phyloP scores from a whole-genome alignment of 2,113 vertebrate genomes.

The Sardina pilchardus region DNA sequence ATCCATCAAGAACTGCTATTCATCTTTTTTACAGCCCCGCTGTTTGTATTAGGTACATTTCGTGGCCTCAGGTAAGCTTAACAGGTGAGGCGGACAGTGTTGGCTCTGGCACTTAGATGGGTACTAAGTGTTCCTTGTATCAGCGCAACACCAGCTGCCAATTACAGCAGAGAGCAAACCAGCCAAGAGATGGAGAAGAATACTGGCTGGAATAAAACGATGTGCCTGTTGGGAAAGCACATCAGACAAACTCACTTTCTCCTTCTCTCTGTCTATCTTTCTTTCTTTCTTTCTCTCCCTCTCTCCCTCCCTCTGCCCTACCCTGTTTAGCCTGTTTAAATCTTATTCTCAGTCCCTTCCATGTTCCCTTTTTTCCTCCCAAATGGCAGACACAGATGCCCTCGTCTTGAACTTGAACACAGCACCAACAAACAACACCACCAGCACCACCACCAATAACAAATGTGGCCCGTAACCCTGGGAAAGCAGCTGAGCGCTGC shows the following conservation, averaged over 20 bases:
- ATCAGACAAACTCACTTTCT: background rate
- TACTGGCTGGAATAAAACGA: background rate
- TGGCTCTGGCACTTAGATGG: background rate
- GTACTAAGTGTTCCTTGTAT: conserved; percentile 1
- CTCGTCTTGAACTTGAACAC: background rate
- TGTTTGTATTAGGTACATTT: background rate
- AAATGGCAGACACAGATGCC: background rate
- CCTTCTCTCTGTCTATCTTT: background rate
- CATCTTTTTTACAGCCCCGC: background rate
- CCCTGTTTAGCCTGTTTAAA: background rate
- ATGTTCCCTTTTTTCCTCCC: background rate
- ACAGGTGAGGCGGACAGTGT: background rate
- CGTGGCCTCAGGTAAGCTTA: background rate
- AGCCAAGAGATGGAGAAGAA: background rate
- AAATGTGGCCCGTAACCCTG: background rate
- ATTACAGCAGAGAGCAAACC: background rate
- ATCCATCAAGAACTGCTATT: background rate
- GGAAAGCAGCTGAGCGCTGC: background rate
- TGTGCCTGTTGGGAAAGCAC: background rate
- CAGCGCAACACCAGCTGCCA: background rate
- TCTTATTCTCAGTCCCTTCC: background rate
- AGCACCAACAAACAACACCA: background rate
- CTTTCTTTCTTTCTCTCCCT: background rate
- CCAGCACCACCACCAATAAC: background rate
- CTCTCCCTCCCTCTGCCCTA: background rate